These are phyloP conservation scores for Phortica magna DNA, from an alignment of 2,888 invertebrate genomes.

Conservation along the genomic window DNA sequence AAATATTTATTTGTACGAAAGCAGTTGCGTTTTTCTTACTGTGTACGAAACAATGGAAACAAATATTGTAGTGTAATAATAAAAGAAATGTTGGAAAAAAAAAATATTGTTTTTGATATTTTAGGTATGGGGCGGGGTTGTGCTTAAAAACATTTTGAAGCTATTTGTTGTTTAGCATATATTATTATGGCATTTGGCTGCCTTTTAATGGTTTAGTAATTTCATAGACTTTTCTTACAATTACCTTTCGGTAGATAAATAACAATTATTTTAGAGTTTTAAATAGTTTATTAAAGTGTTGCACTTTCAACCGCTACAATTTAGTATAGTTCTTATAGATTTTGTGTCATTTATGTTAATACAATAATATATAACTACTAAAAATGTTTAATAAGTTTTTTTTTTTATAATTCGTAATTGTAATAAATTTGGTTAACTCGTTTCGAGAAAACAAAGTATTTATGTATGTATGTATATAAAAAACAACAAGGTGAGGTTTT, in stretches of 20 bases:
- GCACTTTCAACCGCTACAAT: background rate
- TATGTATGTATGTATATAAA: slow-evolving; percentile 9
- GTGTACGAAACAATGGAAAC: background rate
- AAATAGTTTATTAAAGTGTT: slow-evolving; percentile 15
- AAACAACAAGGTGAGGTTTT: slow-evolving; percentile 27
- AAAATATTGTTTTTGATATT: background rate
- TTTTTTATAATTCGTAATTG: background rate
- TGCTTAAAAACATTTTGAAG: no score
- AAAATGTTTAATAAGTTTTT: background rate
- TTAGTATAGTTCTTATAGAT: background rate
- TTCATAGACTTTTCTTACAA: no score
- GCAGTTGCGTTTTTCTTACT: slow-evolving; percentile 12
- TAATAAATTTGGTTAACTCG: background rate
- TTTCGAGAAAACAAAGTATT: slow-evolving; percentile 21
- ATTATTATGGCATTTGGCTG: no score
- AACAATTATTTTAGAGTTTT: background rate
- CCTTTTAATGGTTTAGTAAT: no score
- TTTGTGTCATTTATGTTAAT: background rate
- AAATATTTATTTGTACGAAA: slow-evolving; percentile 11
- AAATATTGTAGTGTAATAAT: slow-evolving; percentile 21
- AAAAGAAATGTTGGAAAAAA: slow-evolving; percentile 14
- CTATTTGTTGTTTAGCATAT: no score
- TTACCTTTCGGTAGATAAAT: background rate
- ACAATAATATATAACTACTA: background rate
- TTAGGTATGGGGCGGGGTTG: background rate